Evolutionary conservation across 1,140 invertebrate species (phyloP), one percentile per base, ranked within the genome.

Genomic region (Helicorthomorpha holstii): DNA sequence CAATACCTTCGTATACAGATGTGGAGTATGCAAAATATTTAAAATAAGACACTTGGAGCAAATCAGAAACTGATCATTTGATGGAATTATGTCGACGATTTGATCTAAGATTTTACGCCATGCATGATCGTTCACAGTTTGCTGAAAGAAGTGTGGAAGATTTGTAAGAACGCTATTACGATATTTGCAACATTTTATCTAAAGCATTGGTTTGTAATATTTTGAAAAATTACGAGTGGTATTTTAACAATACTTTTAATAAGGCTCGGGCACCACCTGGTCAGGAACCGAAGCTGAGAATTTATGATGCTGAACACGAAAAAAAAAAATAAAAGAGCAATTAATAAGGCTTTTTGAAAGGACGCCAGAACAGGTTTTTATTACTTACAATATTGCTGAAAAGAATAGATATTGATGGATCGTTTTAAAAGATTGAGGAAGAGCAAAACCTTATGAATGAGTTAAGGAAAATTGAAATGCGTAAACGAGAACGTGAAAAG

Each of bases 401-500:
- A 3, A 41, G 7, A 26, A 43, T 2, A 26, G 24, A 26, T 43
- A 29, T 34, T 50, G 23, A 34, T 46, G 19, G 21, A 7, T 10
- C 4, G 7, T 34, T 46, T 4, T 4, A 63, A 49, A 59, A 87
- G 82, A 78, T 90, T 51, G 92, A 98, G 65, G 95, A 98, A 68
- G 95, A 98, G 66, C 87, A 94, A 72, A 83, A 82, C 63, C 69
- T 98, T 1, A 65, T 94, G 12, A 73, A 81, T 38, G 93, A 98
- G 69, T 65, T 96, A 56, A 82, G 92, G 59, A 96, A 95, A 65
- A 98, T 98, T 57, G 94, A 98, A 67, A 81, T 87, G 14, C 73
- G 93, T n/a, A 97, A 97, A 67, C 90, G 91, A 61, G 94, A 98
- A 66, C 75, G 94, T 45, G 94, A 98, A 64, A 82, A 89, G 61